These are phyloP conservation scores for Blomia tropicalis DNA, from an alignment of 2,888 invertebrate genomes.

Conservation along the genomic window DNA sequence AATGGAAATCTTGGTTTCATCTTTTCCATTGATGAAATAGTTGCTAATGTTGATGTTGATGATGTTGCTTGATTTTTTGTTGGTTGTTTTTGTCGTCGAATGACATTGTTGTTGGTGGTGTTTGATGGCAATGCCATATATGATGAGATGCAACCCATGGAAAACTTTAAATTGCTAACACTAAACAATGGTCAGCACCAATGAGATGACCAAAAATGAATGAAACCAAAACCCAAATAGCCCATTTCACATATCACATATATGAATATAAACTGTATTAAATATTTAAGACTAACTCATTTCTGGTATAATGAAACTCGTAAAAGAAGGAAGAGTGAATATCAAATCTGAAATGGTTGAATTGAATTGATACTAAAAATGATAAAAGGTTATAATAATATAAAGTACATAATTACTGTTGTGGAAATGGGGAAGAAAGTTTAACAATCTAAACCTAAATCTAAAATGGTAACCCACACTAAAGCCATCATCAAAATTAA, in stretches of 20 bases:
- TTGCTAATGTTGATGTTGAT: background rate
- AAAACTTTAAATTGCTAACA: too few species aligned
- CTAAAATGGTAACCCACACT: too few species aligned
- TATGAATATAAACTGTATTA: background rate
- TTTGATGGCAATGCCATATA: background rate
- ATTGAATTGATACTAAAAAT: background rate
- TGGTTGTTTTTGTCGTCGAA: background rate
- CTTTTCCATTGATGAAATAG: background rate
- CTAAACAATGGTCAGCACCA: too few species aligned
- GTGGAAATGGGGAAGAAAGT: too few species aligned
- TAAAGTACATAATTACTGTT: too few species aligned
- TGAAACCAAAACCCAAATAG: too few species aligned
- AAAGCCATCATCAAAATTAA: too few species aligned
- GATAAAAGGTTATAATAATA: too few species aligned
- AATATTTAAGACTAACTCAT: background rate
- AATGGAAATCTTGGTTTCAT: background rate
- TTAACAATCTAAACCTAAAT: too few species aligned
- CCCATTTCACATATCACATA: too few species aligned
- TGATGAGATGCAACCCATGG: background rate
- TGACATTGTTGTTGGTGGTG: background rate
- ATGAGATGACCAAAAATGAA: too few species aligned
- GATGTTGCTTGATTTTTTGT: background rate
- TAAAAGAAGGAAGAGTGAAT: too few species aligned
- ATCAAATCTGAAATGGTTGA: background rate
- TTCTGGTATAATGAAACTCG: background rate